Evolutionary conservation across 2,888 invertebrate genomes (phyloP).

Genomic region (Timema cristinae): DNA sequence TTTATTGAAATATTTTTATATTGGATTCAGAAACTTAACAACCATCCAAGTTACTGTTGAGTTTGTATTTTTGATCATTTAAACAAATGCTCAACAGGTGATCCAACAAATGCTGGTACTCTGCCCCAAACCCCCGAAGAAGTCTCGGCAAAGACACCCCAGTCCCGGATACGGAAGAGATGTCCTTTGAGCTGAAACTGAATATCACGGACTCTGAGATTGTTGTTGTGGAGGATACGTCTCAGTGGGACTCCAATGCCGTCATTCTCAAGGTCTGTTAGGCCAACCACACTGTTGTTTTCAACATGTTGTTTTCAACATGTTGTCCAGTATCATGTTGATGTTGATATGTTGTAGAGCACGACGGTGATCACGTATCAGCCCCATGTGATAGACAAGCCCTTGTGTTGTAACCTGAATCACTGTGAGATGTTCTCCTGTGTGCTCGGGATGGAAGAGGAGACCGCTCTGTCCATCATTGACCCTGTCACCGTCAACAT

Average conservation of each 20-base stretch:
- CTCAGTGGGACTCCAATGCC: conserved; percentile 85
- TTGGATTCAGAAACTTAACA: too few relatives aligned
- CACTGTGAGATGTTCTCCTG: conserved; percentile 92
- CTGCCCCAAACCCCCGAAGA: conserved; percentile 11
- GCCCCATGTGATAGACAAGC: conserved; percentile 62
- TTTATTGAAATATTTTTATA: too few relatives aligned
- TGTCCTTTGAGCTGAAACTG: conserved; percentile 76
- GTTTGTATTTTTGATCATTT: too few relatives aligned
- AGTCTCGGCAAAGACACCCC: conserved; percentile 36
- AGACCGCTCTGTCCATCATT: conserved; percentile 90
- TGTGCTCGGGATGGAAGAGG: conserved; percentile 83
- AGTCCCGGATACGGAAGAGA: conserved; percentile 35
- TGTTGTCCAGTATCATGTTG: background rate
- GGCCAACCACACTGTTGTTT: background rate
- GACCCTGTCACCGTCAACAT: conserved; percentile 85
- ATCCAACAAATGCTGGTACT: conserved; percentile 18
- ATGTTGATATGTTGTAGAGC: conserved; percentile 52
- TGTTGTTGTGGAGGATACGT: conserved; percentile 87
- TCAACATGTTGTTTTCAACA: conserved; percentile 19
- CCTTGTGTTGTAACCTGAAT: conserved; percentile 81
- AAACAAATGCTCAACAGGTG: conserved; percentile 33
- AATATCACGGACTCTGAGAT: conserved; percentile 95
- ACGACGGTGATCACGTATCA: conserved; percentile 84
- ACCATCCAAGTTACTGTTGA: too few relatives aligned
- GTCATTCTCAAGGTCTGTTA: conserved; percentile 72